Base-by-base conservation (phyloP, 2,113 vertebrate genomes). In the Malurus alboscapulatus region DNA sequence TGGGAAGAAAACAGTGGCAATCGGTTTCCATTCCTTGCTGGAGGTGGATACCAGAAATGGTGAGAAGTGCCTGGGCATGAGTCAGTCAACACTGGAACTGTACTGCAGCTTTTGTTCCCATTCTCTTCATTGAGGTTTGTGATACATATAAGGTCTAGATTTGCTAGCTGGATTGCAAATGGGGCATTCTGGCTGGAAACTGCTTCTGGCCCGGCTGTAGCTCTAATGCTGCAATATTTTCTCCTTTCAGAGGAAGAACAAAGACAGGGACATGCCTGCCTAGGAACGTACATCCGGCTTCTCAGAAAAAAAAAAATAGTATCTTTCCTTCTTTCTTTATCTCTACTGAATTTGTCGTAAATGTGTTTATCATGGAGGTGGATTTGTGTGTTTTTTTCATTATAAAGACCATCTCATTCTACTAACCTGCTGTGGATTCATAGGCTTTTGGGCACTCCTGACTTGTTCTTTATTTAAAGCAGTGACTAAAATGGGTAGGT, bases 81-180 rank as follows among this genome's bases (percentile, higher is more conserved):
- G 17, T 66, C 55, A 36, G 51, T 40, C 53, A 50, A 17, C 12
- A 6, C 7, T 18, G 7, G 29, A 48, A 12, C n/a, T 25, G 9
- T 32, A 8, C 22, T 84, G 42, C n/a, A 66, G 55, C 14, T 40
- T 65, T 53, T n/a, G 38, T 30, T 54, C 7, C 21, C 24, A 12
- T 69, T 68, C 14, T 68, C 29, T 68, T 42, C 24, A 30, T 63
- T 11, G 2, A 12, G 22, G 15, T 26, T 6, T 34, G n/a, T 3
- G 2, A 22, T 26, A 3, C 0, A 0, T 26, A 36, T n/a, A 65
- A 57, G 17, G 17, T 59, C 30, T 18, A 29, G 42, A 21, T 44
- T 79, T 90, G 21, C 12, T 65, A n/a, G 15, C 27, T 58, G 50
- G 27, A 3, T 47, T 61, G 66, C 45, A 32, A 0, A 8, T 83